Evolutionary conservation across 2,113 vertebrate genomes (phyloP).

Genomic region (Saiga tatarica): DNA sequence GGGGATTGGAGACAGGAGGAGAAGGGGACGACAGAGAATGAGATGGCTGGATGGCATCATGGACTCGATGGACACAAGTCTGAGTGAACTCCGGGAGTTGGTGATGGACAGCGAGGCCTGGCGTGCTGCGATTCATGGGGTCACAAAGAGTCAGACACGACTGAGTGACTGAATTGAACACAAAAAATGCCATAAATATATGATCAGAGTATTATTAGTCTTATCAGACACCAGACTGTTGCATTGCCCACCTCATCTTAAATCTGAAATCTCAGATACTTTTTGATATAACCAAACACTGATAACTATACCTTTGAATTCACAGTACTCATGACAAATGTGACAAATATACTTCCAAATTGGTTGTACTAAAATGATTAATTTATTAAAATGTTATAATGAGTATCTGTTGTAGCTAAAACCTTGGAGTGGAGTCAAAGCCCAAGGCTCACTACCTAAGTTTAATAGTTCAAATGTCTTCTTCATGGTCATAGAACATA

Average conservation of each 20-base stretch:
- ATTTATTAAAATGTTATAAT: neutral
- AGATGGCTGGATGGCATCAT: too few relatives aligned
- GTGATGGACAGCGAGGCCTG: too few relatives aligned
- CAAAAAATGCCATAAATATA: neutral
- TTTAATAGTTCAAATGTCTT: neutral
- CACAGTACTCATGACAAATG: neutral
- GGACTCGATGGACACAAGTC: rapidly evolving
- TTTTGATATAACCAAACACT: neutral
- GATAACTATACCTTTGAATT: neutral
- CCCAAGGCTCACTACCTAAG: neutral
- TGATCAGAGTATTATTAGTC: neutral
- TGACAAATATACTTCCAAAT: neutral
- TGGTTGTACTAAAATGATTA: neutral
- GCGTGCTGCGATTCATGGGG: rapidly evolving
- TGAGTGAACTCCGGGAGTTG: too few relatives aligned
- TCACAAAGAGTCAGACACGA: rapidly evolving
- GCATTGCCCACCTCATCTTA: neutral
- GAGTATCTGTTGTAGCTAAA: neutral
- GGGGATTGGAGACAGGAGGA: too few relatives aligned
- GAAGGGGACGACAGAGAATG: too few relatives aligned
- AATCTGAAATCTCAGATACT: neutral
- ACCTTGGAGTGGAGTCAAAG: neutral
- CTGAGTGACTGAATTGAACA: too few relatives aligned
- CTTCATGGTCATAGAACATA: neutral
- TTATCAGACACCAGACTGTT: neutral